Evolutionary conservation across 2,797 vertebrate genomes (phyloP).

Genomic region (Arremon brunneinucha): DNA sequence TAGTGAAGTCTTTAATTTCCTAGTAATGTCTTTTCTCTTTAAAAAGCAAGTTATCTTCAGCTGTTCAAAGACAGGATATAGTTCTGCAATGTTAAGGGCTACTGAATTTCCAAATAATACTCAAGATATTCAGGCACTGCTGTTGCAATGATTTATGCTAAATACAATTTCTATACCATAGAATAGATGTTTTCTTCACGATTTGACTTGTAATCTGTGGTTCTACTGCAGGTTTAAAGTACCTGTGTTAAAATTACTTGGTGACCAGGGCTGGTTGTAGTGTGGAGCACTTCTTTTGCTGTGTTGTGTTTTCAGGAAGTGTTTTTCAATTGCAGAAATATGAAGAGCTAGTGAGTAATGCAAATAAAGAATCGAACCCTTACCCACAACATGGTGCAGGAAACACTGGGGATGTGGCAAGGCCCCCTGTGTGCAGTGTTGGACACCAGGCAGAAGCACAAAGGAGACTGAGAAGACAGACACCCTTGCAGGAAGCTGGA

Average conservation of each 20-base stretch:
- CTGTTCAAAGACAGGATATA: neutral
- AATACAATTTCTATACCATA: neutral
- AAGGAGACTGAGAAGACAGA: neutral
- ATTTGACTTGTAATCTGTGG: neutral
- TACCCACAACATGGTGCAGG: neutral
- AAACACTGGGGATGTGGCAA: neutral
- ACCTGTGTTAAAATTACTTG: neutral
- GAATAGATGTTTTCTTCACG: rapidly evolving
- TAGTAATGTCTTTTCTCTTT: neutral
- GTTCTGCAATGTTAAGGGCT: neutral
- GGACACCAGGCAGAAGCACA: constrained; percentile 4
- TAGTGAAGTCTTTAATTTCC: neutral
- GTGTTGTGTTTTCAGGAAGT: neutral
- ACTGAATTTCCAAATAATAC: neutral
- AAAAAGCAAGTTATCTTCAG: neutral
- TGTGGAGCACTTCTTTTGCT: neutral
- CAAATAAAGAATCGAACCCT: neutral
- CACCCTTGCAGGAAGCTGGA: constrained; percentile 6
- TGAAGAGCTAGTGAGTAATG: neutral
- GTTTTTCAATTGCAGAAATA: constrained; percentile 64
- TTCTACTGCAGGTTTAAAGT: neutral
- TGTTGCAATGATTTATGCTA: neutral
- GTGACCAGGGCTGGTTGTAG: neutral
- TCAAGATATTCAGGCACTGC: neutral
- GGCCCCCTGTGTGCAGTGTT: neutral